phyloP scores from a whole-genome alignment of 2,888 invertebrate species.

The Linnaemya vulpina region DNA sequence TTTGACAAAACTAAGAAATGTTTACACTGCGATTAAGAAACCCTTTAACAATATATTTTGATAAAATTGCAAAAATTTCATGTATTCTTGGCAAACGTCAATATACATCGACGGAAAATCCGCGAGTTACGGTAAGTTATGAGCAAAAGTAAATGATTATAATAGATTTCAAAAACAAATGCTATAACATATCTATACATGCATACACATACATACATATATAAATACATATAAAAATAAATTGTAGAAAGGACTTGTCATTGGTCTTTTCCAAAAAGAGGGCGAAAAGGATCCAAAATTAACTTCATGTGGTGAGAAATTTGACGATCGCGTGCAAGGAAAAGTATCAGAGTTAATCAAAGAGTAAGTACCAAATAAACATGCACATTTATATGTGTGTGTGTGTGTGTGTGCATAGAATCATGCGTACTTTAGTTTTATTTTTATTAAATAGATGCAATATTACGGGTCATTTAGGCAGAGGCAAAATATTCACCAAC shows the following conservation, averaged over 20 bases:
- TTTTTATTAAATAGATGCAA: constrained; percentile 66
- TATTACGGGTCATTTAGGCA: constrained; percentile 78
- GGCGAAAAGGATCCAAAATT: constrained; percentile 82
- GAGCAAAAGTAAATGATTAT: not conserved
- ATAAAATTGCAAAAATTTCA: not conserved
- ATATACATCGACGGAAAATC: constrained; percentile 28
- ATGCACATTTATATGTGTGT: no score
- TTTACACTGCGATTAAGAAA: not conserved
- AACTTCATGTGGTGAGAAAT: constrained; percentile 84
- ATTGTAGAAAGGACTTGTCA: constrained; percentile 84
- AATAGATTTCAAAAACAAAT: not conserved
- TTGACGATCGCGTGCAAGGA: constrained; percentile 84
- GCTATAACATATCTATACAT: not conserved
- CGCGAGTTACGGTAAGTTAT: constrained; percentile 24
- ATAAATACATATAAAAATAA: not conserved
- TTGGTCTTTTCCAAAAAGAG: constrained; percentile 84
- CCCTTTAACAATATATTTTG: constrained; percentile 1
- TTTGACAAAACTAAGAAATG: constrained; percentile 14
- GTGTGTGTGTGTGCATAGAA: not conserved
- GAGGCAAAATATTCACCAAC: constrained; percentile 84
- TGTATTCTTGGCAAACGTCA: not conserved
- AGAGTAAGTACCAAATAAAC: constrained; percentile 78
- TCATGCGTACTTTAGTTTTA: not conserved
- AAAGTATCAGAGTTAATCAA: constrained; percentile 83
- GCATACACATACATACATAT: not conserved